Percentiles rank a stretch among this genome's conserved stretches.
phyloP scores from a whole-genome alignment of 2,888 invertebrate genomes.

The Adelphocoris suturalis region DNA sequence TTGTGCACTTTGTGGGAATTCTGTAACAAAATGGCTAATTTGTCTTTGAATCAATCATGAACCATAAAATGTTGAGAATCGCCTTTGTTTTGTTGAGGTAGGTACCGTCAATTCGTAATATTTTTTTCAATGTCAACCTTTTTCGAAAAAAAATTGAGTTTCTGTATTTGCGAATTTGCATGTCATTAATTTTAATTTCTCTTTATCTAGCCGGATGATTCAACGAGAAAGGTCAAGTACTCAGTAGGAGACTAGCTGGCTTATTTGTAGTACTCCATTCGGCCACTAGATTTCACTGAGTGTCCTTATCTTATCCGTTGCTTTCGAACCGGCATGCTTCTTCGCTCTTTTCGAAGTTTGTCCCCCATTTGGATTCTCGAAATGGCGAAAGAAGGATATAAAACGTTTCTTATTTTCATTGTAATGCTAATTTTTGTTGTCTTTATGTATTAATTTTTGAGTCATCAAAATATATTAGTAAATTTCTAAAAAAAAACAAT shows the following conservation, averaged over 20 bases:
- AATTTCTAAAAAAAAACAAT: background rate
- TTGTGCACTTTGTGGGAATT: too few species aligned
- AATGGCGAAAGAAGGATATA: background rate
- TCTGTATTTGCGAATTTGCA: background rate
- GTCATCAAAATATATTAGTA: background rate
- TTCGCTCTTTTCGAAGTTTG: background rate
- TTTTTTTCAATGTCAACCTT: background rate
- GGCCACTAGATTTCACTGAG: background rate
- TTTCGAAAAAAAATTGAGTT: constrained; percentile 14
- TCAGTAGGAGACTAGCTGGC: background rate
- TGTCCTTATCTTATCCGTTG: background rate
- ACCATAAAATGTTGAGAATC: too few species aligned
- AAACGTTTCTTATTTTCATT: background rate
- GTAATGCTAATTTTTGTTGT: background rate
- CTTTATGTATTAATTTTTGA: constrained; percentile 1
- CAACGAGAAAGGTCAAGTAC: too few species aligned
- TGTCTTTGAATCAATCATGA: too few species aligned
- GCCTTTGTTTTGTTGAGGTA: too few species aligned
- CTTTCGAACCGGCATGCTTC: background rate
- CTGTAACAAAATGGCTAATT: too few species aligned
- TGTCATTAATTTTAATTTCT: too few species aligned
- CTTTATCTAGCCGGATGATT: too few species aligned
- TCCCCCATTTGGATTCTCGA: too few species aligned
- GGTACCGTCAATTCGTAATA: too few species aligned
- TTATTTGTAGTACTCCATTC: background rate